Evolutionary conservation across 2,113 vertebrate genomes (phyloP).

Genomic region (Coryphaenoides rupestris): DNA sequence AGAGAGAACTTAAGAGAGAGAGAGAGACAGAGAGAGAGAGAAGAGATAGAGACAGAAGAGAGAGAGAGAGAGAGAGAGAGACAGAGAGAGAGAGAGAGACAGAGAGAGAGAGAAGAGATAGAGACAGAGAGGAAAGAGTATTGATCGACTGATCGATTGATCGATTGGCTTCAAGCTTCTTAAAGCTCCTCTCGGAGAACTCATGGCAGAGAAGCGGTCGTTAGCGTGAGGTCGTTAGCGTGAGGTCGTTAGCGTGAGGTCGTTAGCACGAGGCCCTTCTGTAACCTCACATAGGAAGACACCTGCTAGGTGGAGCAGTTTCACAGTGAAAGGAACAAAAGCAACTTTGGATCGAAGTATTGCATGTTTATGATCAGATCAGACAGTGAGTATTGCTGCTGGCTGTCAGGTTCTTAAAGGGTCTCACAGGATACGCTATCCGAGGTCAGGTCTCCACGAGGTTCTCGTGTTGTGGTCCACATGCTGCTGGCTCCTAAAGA

Average conservation of each 20-base stretch:
- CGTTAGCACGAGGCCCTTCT: slow-evolving; percentile 27
- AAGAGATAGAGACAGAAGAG: too few species aligned
- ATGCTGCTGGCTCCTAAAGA: slow-evolving; percentile 11
- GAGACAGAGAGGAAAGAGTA: too few species aligned
- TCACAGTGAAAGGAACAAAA: slow-evolving; percentile 70
- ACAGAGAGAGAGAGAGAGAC: too few species aligned
- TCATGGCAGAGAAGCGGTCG: slow-evolving; percentile 32
- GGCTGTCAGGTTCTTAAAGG: slow-evolving; percentile 30
- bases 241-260: slow-evolving; percentile 35
- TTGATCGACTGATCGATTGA: too few species aligned
- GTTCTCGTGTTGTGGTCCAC: neutral
- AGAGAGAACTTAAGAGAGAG: too few species aligned
- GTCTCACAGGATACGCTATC: slow-evolving; percentile 10
- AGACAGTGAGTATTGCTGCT: slow-evolving; percentile 56
- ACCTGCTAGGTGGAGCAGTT: slow-evolving; percentile 30
- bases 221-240: slow-evolving; percentile 24
- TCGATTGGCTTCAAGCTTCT: slow-evolving; percentile 60
- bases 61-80: too few species aligned
- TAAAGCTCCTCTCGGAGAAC: slow-evolving; percentile 38
- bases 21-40: too few species aligned
- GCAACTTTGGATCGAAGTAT: slow-evolving; percentile 67
- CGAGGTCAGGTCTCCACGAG: neutral
- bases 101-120: too few species aligned
- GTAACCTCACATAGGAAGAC: slow-evolving; percentile 43
- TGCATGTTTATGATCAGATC: slow-evolving; percentile 65